These are phyloP conservation scores for Hydrotaea diabolus DNA, from an alignment of 2,888 invertebrate genomes.

Conservation along the genomic window DNA sequence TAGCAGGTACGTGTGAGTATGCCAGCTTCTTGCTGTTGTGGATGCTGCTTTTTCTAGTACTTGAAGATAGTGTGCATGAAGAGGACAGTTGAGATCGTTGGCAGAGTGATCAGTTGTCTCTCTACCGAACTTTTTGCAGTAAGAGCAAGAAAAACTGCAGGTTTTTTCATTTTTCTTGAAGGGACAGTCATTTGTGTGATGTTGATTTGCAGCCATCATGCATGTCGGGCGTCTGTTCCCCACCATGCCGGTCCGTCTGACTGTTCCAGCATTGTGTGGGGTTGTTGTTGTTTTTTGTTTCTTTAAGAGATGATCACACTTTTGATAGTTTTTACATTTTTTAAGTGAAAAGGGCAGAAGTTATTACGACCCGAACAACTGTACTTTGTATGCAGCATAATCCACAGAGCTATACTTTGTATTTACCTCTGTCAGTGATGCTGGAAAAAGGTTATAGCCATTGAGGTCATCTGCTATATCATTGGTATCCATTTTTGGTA, in stretches of 20 bases:
- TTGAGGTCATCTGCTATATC: neutral
- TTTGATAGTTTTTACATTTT: conserved; percentile 16
- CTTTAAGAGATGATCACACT: conserved; percentile 23
- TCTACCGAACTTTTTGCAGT: conserved; percentile 2
- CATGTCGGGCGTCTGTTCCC: conserved; percentile 34
- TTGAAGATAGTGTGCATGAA: neutral
- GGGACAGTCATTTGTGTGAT: neutral
- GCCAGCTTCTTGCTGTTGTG: no score
- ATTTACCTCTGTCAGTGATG: no score
- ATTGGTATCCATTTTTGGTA: neutral
- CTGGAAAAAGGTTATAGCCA: no score
- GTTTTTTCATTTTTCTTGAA: neutral
- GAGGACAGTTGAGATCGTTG: neutral
- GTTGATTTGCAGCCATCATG: conserved; percentile 17
- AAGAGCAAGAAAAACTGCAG: conserved; percentile 8
- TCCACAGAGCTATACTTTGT: neutral
- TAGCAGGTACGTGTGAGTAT: neutral
- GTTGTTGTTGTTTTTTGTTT: conserved; percentile 19
- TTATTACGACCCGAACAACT: conserved; percentile 31
- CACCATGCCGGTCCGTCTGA: conserved; percentile 31
- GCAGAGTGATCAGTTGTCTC: neutral
- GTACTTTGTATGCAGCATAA: conserved; percentile 43
- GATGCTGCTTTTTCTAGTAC: no score
- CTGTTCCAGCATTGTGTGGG: conserved; percentile 50
- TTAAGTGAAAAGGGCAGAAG: conserved; percentile 9